Percentiles rank a stretch among this genome's conserved stretches.
These are phyloP conservation scores for Agonopterix subpropinquella DNA, from an alignment of 2,888 invertebrate species.

Conservation along the genomic window DNA sequence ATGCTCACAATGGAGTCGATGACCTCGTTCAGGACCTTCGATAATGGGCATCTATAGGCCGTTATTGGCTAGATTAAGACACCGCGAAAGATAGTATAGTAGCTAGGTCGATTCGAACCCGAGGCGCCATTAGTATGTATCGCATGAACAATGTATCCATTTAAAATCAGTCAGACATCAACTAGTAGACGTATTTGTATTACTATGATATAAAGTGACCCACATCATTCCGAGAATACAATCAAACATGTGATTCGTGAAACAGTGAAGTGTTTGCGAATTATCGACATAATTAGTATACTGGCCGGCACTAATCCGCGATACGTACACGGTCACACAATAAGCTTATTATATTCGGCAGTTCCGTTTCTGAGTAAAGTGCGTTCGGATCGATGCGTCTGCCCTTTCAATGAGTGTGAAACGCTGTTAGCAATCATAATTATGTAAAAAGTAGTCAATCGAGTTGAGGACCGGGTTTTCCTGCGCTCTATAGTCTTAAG, in stretches of 20 bases:
- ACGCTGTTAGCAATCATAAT: constrained; percentile 9
- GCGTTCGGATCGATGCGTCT: constrained; percentile 63
- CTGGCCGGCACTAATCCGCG: constrained; percentile 61
- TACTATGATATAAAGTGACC: no score
- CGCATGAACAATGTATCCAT: not conserved
- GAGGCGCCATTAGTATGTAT: not conserved
- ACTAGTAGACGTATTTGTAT: no score
- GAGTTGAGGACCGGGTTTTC: no score
- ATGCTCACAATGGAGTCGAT: constrained; percentile 57
- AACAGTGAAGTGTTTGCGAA: not conserved
- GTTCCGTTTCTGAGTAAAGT: constrained; percentile 71
- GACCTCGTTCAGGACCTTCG: constrained; percentile 66
- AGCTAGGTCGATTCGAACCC: not conserved
- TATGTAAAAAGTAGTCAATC: no score
- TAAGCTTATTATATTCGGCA: constrained; percentile 74
- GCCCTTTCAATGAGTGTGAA: constrained; percentile 48
- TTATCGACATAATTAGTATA: constrained; percentile 18
- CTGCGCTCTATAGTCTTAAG: no score
- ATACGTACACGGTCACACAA: constrained; percentile 70
- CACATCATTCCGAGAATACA: not conserved
- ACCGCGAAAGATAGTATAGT: constrained; percentile 26
- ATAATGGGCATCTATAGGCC: constrained; percentile 48
- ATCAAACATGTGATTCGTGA: no score
- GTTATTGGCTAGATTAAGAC: constrained; percentile 52
- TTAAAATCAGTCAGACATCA: no score